A percentile compares a stretch with the other conserved stretches of the same genome.
Conservation (phyloP, 2,797 vertebrate species). For the Rhynchonycteris naso region DNA sequence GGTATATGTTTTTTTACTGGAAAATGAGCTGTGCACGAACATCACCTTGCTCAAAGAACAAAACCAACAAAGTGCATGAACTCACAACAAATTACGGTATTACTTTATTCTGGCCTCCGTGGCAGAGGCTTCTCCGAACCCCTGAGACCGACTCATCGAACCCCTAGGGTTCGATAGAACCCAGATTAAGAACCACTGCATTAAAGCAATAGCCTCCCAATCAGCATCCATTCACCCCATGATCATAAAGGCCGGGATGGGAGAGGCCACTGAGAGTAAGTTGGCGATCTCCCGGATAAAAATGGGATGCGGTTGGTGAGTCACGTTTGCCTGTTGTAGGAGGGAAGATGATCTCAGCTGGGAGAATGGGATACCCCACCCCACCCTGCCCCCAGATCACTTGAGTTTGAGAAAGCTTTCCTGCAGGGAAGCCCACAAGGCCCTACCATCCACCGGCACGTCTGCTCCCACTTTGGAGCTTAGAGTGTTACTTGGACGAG, state of each 20-base stretch:
- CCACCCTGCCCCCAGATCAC: not conserved
- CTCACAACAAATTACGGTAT: too few species aligned
- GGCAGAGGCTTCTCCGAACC: too few species aligned
- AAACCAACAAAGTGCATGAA: too few species aligned
- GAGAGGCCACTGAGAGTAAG: not conserved
- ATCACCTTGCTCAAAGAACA: too few species aligned
- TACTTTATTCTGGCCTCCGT: too few species aligned
- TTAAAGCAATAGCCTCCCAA: conserved; percentile 64
- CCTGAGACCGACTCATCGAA: too few species aligned
- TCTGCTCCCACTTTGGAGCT: fast-evolving
- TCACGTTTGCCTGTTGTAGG: not conserved
- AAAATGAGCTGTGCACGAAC: too few species aligned
- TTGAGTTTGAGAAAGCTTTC: fast-evolving
- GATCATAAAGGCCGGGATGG: conserved; percentile 38
- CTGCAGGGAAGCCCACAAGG: not conserved
- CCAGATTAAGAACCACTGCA: too few species aligned
- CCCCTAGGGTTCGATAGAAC: too few species aligned
- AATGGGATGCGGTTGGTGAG: fast-evolving
- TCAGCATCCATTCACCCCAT: conserved; percentile 60
- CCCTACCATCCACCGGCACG: fast-evolving
- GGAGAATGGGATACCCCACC: not conserved
- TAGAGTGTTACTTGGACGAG: fast-evolving
- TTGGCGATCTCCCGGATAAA: not conserved
- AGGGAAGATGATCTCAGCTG: fast-evolving
- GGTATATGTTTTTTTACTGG: too few species aligned